A percentile compares a stretch with the other conserved stretches of the same genome.
Evolutionary conservation across 30 jellyfish, hydroid and myxozoan genomes (phyloP).

Genomic region (Phacellophora camtschatica): DNA sequence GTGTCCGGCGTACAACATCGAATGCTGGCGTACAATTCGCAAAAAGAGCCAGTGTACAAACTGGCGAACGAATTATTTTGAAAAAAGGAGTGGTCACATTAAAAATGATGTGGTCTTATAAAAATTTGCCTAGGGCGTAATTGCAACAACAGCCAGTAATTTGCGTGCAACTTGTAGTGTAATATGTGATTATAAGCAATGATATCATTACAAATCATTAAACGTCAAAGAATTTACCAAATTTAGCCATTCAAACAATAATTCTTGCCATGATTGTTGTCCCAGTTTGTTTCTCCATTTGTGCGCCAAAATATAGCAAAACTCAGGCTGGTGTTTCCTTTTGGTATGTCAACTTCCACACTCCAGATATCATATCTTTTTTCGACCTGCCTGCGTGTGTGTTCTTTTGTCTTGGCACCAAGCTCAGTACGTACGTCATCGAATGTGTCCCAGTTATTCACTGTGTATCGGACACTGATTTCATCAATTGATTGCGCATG

Average conservation of each 20-base stretch:
- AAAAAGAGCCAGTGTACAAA: too few relatives aligned
- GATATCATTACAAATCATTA: too few relatives aligned
- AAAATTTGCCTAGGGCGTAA: too few relatives aligned
- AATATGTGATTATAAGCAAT: too few relatives aligned
- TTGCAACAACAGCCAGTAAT: too few relatives aligned
- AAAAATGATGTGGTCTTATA: too few relatives aligned
- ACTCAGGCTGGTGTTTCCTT: constrained; percentile 10
- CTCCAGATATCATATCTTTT: background rate
- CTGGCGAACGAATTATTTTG: too few relatives aligned
- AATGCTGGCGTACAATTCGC: too few relatives aligned
- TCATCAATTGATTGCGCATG: background rate
- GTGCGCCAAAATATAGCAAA: constrained; percentile 56
- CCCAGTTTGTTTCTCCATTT: constrained; percentile 69
- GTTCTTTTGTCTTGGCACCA: background rate
- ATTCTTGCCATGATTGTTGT: constrained; percentile 67
- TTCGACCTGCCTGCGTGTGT: background rate
- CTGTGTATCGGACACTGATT: constrained; percentile 40
- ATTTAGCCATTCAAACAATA: background rate
- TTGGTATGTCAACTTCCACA: background rate
- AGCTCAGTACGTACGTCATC: constrained; percentile 25
- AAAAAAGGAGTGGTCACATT: too few relatives aligned
- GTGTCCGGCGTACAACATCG: too few relatives aligned
- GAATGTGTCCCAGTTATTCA: constrained; percentile 65
- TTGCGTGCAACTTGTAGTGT: too few relatives aligned
- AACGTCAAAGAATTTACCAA: too few relatives aligned